These are phyloP conservation scores for Axinella damicornis DNA, from an alignment of 37 sponge, comb jelly and placozoan genomes.

Conservation along the genomic window DNA sequence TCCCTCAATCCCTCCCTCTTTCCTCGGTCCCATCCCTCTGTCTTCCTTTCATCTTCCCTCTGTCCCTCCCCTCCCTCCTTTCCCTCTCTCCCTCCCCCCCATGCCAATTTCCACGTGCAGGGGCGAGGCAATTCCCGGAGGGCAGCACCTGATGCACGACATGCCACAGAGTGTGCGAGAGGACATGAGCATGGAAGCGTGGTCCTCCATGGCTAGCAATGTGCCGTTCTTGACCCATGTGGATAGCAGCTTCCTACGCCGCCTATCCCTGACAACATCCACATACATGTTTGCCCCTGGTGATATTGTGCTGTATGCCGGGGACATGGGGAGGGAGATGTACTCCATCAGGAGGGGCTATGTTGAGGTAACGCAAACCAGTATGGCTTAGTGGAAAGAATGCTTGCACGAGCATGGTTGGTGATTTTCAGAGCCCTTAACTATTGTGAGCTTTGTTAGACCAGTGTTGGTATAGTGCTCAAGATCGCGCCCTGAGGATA, in stretches of 20 bases:
- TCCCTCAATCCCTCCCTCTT: too few species aligned
- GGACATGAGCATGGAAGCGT: constrained; percentile 66
- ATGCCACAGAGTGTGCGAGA: constrained; percentile 71
- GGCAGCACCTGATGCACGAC: constrained; percentile 55
- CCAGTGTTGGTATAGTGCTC: too few species aligned
- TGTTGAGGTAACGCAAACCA: constrained; percentile 56
- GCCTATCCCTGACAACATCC: constrained; percentile 51
- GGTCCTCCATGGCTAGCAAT: constrained; percentile 25
- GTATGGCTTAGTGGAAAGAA: too few species aligned
- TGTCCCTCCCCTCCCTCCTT: too few species aligned
- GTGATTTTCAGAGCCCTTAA: too few species aligned
- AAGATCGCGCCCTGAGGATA: too few species aligned
- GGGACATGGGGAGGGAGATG: constrained; percentile 87
- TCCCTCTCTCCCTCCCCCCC: too few species aligned
- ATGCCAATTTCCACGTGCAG: constrained; percentile 23
- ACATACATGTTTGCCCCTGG: constrained; percentile 74
- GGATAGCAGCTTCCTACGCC: constrained; percentile 49
- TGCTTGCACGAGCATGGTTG: too few species aligned
- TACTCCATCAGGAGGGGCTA: constrained; percentile 75
- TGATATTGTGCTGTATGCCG: constrained; percentile 71
- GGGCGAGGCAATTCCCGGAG: constrained; percentile 70
- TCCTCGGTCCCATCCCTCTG: too few species aligned
- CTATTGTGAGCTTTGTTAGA: too few species aligned
- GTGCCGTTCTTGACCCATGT: constrained; percentile 37
- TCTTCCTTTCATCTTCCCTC: too few species aligned